Conservation (phyloP, 2,797 vertebrate species). For the Sebastes steindachneri region DNA sequence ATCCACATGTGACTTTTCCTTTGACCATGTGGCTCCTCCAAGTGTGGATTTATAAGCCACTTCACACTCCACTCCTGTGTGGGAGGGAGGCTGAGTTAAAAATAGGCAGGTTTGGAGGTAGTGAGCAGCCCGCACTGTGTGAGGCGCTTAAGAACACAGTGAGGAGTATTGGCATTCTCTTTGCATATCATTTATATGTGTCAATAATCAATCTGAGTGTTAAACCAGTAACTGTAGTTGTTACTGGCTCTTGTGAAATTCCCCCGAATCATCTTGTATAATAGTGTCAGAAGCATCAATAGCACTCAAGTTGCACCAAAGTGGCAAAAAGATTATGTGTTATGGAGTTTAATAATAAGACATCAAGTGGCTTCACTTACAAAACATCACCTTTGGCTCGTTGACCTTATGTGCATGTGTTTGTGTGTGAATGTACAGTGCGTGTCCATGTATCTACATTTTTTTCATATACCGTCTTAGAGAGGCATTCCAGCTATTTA, state of each 20-base stretch:
- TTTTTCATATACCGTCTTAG: neutral
- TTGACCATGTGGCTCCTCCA: conserved; percentile 77
- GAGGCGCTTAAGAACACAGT: conserved; percentile 65
- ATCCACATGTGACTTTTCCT: conserved; percentile 76
- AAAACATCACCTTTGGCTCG: neutral
- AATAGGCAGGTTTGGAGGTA: conserved; percentile 82
- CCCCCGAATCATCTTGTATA: conserved; percentile 16
- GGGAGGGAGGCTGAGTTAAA: conserved; percentile 81
- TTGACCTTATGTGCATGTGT: neutral
- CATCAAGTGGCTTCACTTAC: neutral
- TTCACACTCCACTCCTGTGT: conserved; percentile 81
- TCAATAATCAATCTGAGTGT: conserved; percentile 50
- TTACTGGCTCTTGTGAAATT: conserved; percentile 12
- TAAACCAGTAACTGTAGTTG: conserved; percentile 25
- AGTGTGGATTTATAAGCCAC: conserved; percentile 80
- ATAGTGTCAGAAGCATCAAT: neutral
- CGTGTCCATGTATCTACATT: neutral
- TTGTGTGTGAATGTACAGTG: neutral
- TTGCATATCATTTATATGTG: conserved; percentile 58
- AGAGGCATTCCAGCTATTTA: neutral
- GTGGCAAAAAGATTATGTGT: neutral
- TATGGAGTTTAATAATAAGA: neutral
- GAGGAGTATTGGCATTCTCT: conserved; percentile 57
- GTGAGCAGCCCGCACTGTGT: conserved; percentile 71
- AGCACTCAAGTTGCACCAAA: neutral